These are phyloP conservation scores for Caenorhabditis sp. DNA, from an alignment of 2,888 invertebrate genomes.

Conservation along the genomic window DNA sequence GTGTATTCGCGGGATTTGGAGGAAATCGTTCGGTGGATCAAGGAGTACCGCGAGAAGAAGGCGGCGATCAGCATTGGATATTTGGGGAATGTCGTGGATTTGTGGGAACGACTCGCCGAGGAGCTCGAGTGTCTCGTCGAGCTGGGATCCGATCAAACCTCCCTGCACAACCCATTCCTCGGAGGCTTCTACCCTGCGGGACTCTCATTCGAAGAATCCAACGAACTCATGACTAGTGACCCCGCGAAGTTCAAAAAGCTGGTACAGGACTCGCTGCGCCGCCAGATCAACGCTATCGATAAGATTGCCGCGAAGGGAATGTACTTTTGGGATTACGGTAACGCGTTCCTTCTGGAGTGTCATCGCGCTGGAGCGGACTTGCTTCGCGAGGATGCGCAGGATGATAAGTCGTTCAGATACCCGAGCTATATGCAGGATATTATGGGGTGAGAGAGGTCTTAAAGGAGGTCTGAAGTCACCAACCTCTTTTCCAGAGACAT, in stretches of 20 bases:
- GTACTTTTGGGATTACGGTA: conserved; percentile 87
- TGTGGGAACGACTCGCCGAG: conserved; percentile 86
- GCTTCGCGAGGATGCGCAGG: conserved; percentile 83
- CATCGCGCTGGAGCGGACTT: conserved; percentile 86
- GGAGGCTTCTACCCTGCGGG: conserved; percentile 84
- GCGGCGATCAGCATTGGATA: conserved; percentile 86
- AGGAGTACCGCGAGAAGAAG: conserved; percentile 81
- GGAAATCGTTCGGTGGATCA: conserved; percentile 76
- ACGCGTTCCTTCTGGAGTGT: conserved; percentile 87
- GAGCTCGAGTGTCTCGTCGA: conserved; percentile 86
- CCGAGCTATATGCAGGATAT: conserved; percentile 87
- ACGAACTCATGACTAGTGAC: conserved; percentile 85
- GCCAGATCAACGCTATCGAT: conserved; percentile 86
- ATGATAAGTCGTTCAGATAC: conserved; percentile 86
- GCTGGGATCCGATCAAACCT: conserved; percentile 87
- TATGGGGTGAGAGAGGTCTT: conserved; percentile 86
- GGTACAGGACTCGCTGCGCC: conserved; percentile 86
- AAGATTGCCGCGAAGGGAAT: conserved; percentile 85
- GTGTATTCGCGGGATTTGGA: conserved; percentile 85
- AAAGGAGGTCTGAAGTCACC: background rate
- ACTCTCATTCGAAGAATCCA: conserved; percentile 85
- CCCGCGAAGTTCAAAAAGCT: conserved; percentile 85
- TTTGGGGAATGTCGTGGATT: conserved; percentile 86
- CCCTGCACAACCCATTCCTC: conserved; percentile 86
- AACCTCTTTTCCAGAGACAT: conserved; percentile 85